Percentiles rank a stretch among this genome's conserved stretches.
Conservation (phyloP, 2,797 vertebrate genomes). For the Lagocephalus sceleratus region DNA sequence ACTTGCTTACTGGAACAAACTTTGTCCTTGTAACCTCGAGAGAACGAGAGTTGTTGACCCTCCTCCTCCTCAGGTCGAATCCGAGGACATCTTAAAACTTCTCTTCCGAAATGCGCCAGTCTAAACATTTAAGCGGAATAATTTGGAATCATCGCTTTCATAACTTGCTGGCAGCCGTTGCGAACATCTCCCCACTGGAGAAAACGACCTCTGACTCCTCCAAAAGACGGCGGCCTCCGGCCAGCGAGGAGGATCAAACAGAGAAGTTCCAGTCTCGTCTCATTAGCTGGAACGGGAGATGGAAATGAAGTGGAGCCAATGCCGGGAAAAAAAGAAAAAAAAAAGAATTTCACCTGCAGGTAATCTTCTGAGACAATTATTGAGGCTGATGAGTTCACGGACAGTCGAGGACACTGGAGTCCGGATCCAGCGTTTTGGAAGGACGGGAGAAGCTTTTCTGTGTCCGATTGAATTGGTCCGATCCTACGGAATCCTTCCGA, state of each 20-base stretch:
- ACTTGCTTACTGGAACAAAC: no score
- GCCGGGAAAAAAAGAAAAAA: slow-evolving; percentile 11
- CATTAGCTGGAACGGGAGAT: slow-evolving; percentile 38
- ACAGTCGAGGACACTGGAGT: slow-evolving; percentile 45
- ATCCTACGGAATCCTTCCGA: no score
- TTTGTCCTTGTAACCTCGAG: no score
- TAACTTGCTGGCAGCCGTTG: not conserved
- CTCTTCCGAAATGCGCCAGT: no score
- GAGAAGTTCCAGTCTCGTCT: slow-evolving; percentile 33
- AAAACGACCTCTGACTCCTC: slow-evolving; percentile 20
- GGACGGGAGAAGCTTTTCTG: slow-evolving; percentile 22
- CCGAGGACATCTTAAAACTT: no score
- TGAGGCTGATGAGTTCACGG: slow-evolving; percentile 64
- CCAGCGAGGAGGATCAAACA: slow-evolving; percentile 10
- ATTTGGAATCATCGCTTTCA: not conserved
- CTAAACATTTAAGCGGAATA: no score
- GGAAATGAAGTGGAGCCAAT: not conserved
- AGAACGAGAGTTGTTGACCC: no score
- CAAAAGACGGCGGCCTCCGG: slow-evolving; percentile 16
- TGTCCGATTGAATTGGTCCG: not conserved
- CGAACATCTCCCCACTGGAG: slow-evolving; percentile 5
- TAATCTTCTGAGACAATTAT: slow-evolving; percentile 61
- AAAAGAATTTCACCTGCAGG: slow-evolving; percentile 57
- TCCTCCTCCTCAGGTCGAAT: no score
- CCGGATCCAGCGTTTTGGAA: slow-evolving; percentile 38